Evolutionary conservation across 2,888 invertebrate genomes (phyloP).

Genomic region (Agriopis leucophaearia): DNA sequence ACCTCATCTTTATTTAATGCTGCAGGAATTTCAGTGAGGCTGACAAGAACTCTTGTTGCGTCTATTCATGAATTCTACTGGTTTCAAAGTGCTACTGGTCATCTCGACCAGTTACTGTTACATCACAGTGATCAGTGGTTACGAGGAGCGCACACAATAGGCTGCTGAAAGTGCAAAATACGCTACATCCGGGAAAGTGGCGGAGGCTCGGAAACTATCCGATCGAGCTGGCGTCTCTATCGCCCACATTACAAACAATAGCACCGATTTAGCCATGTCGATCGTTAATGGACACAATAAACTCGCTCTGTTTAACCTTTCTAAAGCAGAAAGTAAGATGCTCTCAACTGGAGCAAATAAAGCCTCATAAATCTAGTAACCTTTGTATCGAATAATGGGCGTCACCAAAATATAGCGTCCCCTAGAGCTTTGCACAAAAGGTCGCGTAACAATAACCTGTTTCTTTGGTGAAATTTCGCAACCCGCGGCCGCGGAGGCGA

Average conservation of each 20-base stretch:
- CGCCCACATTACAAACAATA: constrained; percentile 52
- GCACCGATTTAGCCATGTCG: constrained; percentile 40
- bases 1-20: background rate
- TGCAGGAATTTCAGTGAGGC: background rate
- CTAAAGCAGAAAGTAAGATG: constrained; percentile 40
- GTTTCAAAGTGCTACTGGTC: background rate
- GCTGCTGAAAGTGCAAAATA: constrained; percentile 64
- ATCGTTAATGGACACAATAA: constrained; percentile 37
- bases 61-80: background rate
- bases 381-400: constrained; percentile 57
- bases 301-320: constrained; percentile 36
- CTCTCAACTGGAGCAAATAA: constrained; percentile 41
- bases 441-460: constrained; percentile 77
- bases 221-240: constrained; percentile 50
- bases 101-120: constrained; percentile 24
- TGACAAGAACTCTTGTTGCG: background rate
- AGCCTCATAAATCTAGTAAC: constrained; percentile 64
- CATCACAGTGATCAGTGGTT: constrained; percentile 51
- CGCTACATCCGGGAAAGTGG: constrained; percentile 75
- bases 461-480: constrained; percentile 66
- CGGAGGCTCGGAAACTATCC: constrained; percentile 60
- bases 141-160: constrained; percentile 65
- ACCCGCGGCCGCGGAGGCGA: constrained; percentile 62
- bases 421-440: constrained; percentile 68
- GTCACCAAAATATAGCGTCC: constrained; percentile 60